Conservation (phyloP, 1,140 invertebrate species). For the Apis florea region DNA sequence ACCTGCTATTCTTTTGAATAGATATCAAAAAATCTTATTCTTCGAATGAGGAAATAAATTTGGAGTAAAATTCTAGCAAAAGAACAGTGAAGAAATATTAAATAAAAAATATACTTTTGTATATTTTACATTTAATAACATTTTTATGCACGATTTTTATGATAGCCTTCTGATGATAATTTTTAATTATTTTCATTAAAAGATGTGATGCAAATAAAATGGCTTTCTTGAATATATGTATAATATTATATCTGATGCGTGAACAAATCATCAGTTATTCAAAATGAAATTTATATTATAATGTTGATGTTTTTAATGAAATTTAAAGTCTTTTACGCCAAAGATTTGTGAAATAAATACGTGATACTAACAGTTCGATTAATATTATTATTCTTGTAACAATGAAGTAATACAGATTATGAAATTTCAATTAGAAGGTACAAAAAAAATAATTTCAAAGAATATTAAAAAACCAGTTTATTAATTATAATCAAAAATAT, state of each 20-base stretch:
- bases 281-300: constrained; percentile 28
- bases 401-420: not conserved
- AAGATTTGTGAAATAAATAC: constrained; percentile 61
- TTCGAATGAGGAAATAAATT: not conserved
- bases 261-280: constrained; percentile 21
- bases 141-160: constrained; percentile 31
- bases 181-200: constrained; percentile 21
- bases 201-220: constrained; percentile 26
- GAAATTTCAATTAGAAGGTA: not conserved
- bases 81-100: constrained; percentile 13
- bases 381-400: not conserved
- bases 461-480: constrained; percentile 29
- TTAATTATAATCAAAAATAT: constrained; percentile 39
- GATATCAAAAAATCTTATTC: constrained; percentile 18
- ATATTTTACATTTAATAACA: constrained; percentile 12
- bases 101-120: constrained; percentile 36
- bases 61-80: constrained; percentile 2
- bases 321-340: constrained; percentile 50
- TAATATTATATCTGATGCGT: not conserved
- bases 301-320: constrained; percentile 49
- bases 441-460: not conserved
- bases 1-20: constrained; percentile 23
- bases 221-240: constrained; percentile 27
- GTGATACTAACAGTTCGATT: constrained; percentile 42
- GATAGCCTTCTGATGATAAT: constrained; percentile 41